Percentiles rank a stretch among this genome's conserved stretches.
Evolutionary conservation across 2,797 vertebrate species (phyloP).

Genomic region (Myotis planiceps): DNA sequence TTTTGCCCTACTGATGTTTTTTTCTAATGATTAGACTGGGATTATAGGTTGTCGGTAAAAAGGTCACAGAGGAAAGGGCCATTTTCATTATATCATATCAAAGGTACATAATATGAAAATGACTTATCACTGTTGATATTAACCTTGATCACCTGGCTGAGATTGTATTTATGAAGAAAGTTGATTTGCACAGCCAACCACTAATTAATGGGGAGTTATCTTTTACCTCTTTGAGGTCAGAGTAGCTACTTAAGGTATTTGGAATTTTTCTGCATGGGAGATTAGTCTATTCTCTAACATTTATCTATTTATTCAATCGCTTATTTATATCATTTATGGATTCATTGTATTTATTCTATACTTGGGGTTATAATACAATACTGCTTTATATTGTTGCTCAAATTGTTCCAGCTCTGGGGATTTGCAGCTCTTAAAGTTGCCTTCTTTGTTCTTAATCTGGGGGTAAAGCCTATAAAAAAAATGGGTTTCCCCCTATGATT

Average conservation of each 20-base stretch:
- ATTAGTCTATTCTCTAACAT: background rate
- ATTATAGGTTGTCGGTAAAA: background rate
- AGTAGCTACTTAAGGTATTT: background rate
- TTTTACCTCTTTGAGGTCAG: background rate
- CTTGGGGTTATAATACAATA: background rate
- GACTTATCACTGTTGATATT: background rate
- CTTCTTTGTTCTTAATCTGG: background rate
- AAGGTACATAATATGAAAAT: background rate
- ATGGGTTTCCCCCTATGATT: rapidly evolving
- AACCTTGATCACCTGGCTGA: background rate
- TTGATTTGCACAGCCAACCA: background rate
- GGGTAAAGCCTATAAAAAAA: background rate
- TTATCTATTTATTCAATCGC: background rate
- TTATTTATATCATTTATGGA: background rate
- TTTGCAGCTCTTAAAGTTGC: background rate
- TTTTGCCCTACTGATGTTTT: background rate
- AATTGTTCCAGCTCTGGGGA: background rate
- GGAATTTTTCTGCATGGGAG: background rate
- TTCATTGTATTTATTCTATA: background rate
- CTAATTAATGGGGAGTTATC: background rate
- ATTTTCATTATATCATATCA: background rate
- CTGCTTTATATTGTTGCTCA: background rate
- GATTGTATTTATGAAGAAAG: background rate
- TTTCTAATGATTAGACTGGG: background rate
- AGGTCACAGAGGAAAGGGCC: background rate